Conservation (phyloP, 2,888 invertebrate species). For the Amphimallon solstitiale region DNA sequence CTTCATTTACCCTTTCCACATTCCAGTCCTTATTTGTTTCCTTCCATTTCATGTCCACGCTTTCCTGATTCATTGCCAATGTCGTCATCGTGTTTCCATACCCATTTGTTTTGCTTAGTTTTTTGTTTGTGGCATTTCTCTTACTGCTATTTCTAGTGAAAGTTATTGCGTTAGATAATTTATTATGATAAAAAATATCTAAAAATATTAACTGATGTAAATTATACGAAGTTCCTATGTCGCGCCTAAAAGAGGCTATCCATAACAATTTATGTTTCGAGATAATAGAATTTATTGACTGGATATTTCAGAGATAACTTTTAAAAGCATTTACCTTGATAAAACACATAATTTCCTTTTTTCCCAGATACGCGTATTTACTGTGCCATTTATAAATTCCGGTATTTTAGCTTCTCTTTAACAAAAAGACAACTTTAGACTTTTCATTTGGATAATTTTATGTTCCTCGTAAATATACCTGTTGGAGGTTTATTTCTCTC, state of each 20-base stretch:
- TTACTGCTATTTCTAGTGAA: no score
- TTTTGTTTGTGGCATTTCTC: no score
- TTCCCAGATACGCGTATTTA: constrained; percentile 6
- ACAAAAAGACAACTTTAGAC: background rate
- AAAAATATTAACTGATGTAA: background rate
- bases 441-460: background rate
- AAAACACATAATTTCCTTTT: constrained; percentile 7
- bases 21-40: no score
- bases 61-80: no score
- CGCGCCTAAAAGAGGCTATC: background rate
- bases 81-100: no score
- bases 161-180: no score
- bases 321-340: constrained; percentile 24
- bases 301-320: constrained; percentile 21
- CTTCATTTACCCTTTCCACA: no score
- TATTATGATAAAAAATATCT: no score
- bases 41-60: no score
- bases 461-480: background rate
- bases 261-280: constrained; percentile 1
- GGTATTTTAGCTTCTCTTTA: background rate
- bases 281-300: constrained; percentile 26
- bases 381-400: constrained; percentile 7
- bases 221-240: background rate
- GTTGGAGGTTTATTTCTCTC: no score
- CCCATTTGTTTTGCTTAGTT: no score